Evolutionary conservation across 2,113 vertebrate genomes (phyloP), one percentile per base, ranked within the genome.

Genomic region (Pan paniscus): DNA sequence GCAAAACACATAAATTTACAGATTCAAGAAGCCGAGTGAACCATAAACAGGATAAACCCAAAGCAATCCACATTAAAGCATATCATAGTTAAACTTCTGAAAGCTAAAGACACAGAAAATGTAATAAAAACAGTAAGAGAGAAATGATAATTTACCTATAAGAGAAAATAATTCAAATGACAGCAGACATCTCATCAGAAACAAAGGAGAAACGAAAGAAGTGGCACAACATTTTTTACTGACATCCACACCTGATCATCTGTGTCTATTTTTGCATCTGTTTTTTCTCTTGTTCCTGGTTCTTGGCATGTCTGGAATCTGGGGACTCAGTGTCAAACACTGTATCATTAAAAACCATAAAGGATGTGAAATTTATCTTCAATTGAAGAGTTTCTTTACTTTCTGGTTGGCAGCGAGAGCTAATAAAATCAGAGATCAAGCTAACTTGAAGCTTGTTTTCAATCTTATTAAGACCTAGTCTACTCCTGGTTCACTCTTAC

Each of bases 71-170:
- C 20, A 72, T 11, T 17, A 82, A 86, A 22, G 72, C 22, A 75
- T 32, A 55, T 40, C 35, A 89, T 4, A 80, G 38, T 68, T 61
- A 88, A 87, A 23, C 11, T 90, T 78, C 57, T 72, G 55, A 93
- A 96, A 94, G 79, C 25, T 73, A 38, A 81, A 70, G n/a, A 78
- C 38, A 94, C 43, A 79, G 22, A 89, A 92, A 79, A 78, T 72
- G 48, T 57, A 86, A 78, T 35, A 46, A 92, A 84, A 85, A 72
- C 40, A 25, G 5, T 32, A 5, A 80, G 35, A 73, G 23, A 78
- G 35, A 91, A 67, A 68, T 6, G 13, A 83, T 43, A 48, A 22
- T 67, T 79, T 91, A 72, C 27, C 61, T 67, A 30, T 1, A 13
- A 50, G 23, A n/a, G 14, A 48, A 78, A 61, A 64, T 22, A 68